These are phyloP conservation scores for Aulostomus chinensis DNA, from an alignment of 2,797 vertebrate genomes.

Conservation along the genomic window DNA sequence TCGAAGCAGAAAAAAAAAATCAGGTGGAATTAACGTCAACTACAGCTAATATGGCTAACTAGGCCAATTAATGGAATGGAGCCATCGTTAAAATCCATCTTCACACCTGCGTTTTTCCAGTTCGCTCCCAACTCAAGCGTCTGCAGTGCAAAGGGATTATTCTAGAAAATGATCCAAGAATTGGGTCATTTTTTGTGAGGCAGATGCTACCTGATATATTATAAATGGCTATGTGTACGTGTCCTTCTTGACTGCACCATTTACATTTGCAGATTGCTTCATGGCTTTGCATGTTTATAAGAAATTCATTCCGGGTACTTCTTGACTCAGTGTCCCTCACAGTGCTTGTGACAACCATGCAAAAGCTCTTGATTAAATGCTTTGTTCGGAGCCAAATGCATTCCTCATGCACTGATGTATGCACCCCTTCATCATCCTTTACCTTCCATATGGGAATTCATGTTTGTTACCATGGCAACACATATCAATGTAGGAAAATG, in stretches of 20 bases:
- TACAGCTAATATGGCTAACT: too few relatives aligned
- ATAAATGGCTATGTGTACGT: slow-evolving; percentile 1
- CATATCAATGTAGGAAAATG: slow-evolving; percentile 28
- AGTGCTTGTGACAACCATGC: slow-evolving; percentile 15
- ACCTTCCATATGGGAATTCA: slow-evolving; percentile 32
- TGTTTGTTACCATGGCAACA: slow-evolving; percentile 65
- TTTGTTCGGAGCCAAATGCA: slow-evolving; percentile 36
- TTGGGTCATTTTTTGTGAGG: too few relatives aligned
- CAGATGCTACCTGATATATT: too few relatives aligned
- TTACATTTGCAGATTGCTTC: slow-evolving; percentile 25
- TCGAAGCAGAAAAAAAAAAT: too few relatives aligned
- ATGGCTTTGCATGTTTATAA: slow-evolving; percentile 27
- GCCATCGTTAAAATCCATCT: too few relatives aligned
- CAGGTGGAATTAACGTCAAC: too few relatives aligned
- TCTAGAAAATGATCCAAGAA: too few relatives aligned
- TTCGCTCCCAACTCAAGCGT: too few relatives aligned
- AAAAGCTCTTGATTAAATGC: slow-evolving; percentile 47
- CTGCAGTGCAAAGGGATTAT: too few relatives aligned
- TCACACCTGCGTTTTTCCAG: too few relatives aligned
- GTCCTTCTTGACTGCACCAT: not conserved
- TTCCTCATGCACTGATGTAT: slow-evolving; percentile 30
- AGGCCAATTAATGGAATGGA: too few relatives aligned
- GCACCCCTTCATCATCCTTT: slow-evolving; percentile 16
- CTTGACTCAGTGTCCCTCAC: slow-evolving; percentile 29
- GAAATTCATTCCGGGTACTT: slow-evolving; percentile 20